phyloP scores from a whole-genome alignment of 2,797 vertebrate genomes.

The Characodon lateralis region DNA sequence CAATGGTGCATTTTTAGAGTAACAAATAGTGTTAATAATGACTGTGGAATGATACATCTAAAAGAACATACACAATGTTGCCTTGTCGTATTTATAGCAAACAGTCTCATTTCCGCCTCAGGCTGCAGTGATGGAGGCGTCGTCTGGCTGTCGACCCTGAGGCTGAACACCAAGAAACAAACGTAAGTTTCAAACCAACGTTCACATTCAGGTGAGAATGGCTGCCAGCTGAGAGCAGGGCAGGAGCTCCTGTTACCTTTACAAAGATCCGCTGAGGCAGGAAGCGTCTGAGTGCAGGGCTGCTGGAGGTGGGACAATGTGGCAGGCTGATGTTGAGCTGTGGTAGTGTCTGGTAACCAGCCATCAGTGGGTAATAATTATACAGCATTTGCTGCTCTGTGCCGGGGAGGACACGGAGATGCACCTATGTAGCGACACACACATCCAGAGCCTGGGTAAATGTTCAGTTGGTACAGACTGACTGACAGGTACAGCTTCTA shows the following conservation, averaged over 20 bases:
- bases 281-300: slow-evolving; percentile 88
- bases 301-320: slow-evolving; percentile 85
- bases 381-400: slow-evolving; percentile 93
- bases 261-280: slow-evolving; percentile 95
- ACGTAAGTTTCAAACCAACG: background rate
- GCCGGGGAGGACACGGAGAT: slow-evolving; percentile 92
- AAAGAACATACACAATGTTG: slow-evolving; percentile 14
- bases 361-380: slow-evolving; percentile 97
- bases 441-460: background rate
- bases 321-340: slow-evolving; percentile 89
- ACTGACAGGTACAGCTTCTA: no score
- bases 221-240: background rate
- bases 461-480: no score
- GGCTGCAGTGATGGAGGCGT: slow-evolving; percentile 88
- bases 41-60: slow-evolving; percentile 35
- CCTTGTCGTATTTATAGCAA: slow-evolving; percentile 40
- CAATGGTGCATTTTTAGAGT: slow-evolving; percentile 13
- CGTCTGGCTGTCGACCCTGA: slow-evolving; percentile 89
- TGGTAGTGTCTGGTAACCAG: slow-evolving; percentile 94
- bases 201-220: background rate
- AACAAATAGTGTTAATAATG: slow-evolving; percentile 33
- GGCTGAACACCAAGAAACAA: slow-evolving; percentile 79
- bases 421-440: slow-evolving; percentile 80
- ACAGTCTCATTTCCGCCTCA: slow-evolving; percentile 59
- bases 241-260: slow-evolving; percentile 81